Evolutionary conservation across 2,888 invertebrate genomes (phyloP).

Genomic region (Griposia aprilina): DNA sequence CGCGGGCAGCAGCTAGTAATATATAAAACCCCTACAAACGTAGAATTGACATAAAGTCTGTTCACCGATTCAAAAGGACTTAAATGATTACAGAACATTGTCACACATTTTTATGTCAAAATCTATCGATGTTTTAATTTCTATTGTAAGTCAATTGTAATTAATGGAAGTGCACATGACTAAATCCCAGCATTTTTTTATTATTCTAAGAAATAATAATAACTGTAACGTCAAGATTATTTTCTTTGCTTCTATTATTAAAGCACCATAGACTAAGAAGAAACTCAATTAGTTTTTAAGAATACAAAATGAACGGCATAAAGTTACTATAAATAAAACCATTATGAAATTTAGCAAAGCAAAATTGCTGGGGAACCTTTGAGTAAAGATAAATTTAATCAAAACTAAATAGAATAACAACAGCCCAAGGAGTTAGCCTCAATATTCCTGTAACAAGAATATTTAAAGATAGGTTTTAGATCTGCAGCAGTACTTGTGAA

Average conservation of each 20-base stretch:
- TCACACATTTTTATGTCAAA: no score
- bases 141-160: no score
- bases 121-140: background rate
- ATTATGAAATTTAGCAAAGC: conserved; percentile 62
- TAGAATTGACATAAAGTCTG: background rate
- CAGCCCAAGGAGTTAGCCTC: conserved; percentile 38
- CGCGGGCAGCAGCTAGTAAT: no score
- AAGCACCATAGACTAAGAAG: no score
- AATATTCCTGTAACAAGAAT: conserved; percentile 47
- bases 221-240: background rate
- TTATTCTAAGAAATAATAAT: conserved; percentile 4
- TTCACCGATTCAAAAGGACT: background rate
- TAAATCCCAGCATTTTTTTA: background rate
- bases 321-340: conserved; percentile 47
- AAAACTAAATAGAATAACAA: conserved; percentile 76
- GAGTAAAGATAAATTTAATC: conserved; percentile 76
- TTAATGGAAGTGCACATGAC: background rate
- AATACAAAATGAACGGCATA: conserved; percentile 21
- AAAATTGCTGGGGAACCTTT: conserved; percentile 61
- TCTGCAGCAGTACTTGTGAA: background rate
- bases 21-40: background rate
- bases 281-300: conserved; percentile 16
- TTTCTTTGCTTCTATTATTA: background rate
- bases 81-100: background rate
- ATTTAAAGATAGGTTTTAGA: conserved; percentile 30